A percentile compares a stretch with the other conserved stretches of the same genome.
These are phyloP conservation scores for Oenanthe melanoleuca DNA, from an alignment of 2,113 vertebrate species.

Conservation along the genomic window DNA sequence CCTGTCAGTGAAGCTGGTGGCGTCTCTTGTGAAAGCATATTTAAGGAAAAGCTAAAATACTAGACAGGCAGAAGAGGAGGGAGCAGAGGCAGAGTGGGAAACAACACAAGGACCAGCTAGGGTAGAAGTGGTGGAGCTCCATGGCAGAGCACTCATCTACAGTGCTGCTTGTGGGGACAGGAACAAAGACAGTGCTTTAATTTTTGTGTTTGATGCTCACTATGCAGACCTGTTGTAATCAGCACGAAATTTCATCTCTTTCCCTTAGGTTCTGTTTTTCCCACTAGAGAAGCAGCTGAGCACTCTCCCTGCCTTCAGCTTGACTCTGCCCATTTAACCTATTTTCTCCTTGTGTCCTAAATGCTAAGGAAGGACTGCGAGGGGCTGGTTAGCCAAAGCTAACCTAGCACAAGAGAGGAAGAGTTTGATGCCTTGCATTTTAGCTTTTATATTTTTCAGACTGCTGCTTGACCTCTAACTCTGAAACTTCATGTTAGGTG, in stretches of 20 bases:
- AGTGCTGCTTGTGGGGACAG: not conserved
- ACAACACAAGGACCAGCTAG: not conserved
- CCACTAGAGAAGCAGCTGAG: not conserved
- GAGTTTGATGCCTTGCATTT: no score
- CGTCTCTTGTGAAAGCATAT: not conserved
- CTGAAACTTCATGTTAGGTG: no score
- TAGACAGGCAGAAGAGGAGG: not conserved
- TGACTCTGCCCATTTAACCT: not conserved
- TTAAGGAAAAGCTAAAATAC: not conserved
- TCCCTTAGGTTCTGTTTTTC: not conserved
- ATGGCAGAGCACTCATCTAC: not conserved
- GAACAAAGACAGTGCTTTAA: not conserved
- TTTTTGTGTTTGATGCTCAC: not conserved
- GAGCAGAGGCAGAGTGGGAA: not conserved
- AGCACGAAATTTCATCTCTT: not conserved
- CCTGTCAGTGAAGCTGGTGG: not conserved
- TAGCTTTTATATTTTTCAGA: no score
- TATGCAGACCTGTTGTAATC: not conserved
- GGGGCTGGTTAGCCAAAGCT: not conserved
- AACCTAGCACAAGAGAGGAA: not conserved
- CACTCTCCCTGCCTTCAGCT: not conserved
- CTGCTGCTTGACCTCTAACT: no score
- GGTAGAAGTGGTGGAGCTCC: not conserved
- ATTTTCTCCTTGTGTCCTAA: accelerated
- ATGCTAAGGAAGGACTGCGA: not conserved